Evolutionary conservation across 2,113 vertebrate genomes (phyloP), one percentile per base, ranked within the genome.

Genomic region (Syrrhaptes paradoxus): DNA sequence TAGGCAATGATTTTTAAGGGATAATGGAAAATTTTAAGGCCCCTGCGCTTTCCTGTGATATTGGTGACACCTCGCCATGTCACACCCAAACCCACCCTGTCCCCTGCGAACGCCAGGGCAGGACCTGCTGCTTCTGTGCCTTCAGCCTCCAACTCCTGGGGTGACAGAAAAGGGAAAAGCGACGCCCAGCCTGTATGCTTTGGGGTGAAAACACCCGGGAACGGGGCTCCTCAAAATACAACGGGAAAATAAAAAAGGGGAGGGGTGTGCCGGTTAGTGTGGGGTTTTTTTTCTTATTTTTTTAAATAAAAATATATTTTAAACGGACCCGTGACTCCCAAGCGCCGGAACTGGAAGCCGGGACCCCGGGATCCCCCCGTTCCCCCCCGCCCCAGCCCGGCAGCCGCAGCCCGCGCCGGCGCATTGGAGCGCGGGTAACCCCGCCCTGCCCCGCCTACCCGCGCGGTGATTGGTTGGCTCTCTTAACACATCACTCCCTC

Each of bases 401-500:
- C n/a, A n/a, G 9, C 45, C 10, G 8, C 20, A 4, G 8, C 25
- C 4, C 32, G 4, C 36, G 8, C 29, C 13, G 2, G 24, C 46
- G 6, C 55, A 13, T 7, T 9, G 12, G 10, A 36, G 7, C 8
- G 31, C 25, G 12, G 19, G 4, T 7, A 2, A 46, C 19, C 66
- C 9, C 19, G 5, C 52, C 24, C 6, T 62, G 32, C 19, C 36
- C 18, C 20, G 12, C 22, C 32, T 10, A 16, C 2, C 28, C n/a
- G 32, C 52, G 1, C 54, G 2, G 4, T 41, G 79, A 94, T 95
- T 68, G 93, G 95, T 9, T 19, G 4, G 1, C 0, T 0, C 0
- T 3, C 2, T 0, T 4, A 8, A 8, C 24, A 4, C 2, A 18
- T 93, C 55, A 19, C 2, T 5, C 0, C 6, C 1, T 0, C 22